phyloP scores from a whole-genome alignment of 2,888 invertebrate species.

The Drosophila leonis region DNA sequence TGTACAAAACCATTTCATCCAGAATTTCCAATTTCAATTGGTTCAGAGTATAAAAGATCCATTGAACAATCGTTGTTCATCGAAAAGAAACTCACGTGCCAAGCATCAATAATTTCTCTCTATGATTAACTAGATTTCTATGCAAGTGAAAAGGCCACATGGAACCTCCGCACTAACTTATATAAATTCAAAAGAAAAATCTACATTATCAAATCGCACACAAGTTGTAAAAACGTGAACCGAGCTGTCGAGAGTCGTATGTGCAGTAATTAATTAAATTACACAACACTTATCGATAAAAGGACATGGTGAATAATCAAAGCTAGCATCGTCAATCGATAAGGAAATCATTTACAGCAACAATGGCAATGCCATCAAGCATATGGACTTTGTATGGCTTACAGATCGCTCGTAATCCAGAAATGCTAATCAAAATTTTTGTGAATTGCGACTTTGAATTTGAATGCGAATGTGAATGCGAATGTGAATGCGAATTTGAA shows the following conservation, averaged over 20 bases:
- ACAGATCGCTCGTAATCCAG: constrained; percentile 2
- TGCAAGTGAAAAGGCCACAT: neutral
- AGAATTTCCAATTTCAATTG: no score
- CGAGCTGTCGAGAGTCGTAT: neutral
- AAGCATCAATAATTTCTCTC: neutral
- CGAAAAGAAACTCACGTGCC: no score
- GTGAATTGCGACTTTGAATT: constrained; percentile 28
- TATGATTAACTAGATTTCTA: neutral
- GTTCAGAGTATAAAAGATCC: no score
- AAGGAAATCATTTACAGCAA: constrained; percentile 19
- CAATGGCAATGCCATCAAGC: constrained; percentile 9
- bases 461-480: constrained; percentile 15
- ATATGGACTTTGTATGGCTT: neutral
- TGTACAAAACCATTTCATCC: no score
- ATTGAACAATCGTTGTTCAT: no score
- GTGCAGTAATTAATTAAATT: constrained; percentile 3
- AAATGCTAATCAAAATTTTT: constrained; percentile 14
- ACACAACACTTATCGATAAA: constrained; percentile 7
- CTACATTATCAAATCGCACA: neutral
- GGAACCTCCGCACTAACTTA: neutral
- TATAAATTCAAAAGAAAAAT: neutral
- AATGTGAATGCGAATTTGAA: constrained; percentile 28
- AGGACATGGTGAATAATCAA: neutral
- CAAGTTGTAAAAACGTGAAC: neutral
- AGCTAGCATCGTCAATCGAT: neutral